Conservation (phyloP, 2,113 vertebrate genomes). For the Zapornia atra region DNA sequence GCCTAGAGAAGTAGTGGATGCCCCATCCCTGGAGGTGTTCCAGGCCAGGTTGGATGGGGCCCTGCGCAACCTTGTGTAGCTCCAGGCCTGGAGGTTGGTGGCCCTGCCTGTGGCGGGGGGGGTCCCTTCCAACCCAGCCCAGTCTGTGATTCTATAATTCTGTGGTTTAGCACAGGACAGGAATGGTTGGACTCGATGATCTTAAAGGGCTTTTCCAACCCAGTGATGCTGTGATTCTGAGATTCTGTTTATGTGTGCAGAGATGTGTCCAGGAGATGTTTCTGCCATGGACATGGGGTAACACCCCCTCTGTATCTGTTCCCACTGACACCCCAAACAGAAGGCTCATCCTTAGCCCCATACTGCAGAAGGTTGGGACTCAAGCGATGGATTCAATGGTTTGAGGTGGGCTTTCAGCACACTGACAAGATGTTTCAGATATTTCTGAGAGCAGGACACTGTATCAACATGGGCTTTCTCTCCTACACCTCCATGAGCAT, state of each 20-base stretch:
- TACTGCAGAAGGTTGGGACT: not conserved
- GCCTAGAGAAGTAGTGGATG: too few relatives aligned
- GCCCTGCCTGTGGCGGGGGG: too few relatives aligned
- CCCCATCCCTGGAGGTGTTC: too few relatives aligned
- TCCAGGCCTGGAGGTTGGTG: too few relatives aligned
- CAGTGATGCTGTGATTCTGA: too few relatives aligned
- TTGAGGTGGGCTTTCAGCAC: not conserved
- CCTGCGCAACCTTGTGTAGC: too few relatives aligned
- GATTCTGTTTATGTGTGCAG: fast-evolving
- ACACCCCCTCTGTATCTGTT: not conserved
- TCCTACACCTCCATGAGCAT: not conserved
- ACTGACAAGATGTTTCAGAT: not conserved
- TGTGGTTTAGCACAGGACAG: too few relatives aligned
- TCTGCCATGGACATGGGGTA: fast-evolving
- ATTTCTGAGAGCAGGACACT: not conserved
- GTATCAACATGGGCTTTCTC: not conserved
- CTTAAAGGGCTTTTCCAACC: too few relatives aligned
- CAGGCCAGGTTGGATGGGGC: too few relatives aligned
- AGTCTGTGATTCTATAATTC: too few relatives aligned
- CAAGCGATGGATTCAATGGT: fast-evolving
- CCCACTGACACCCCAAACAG: fast-evolving
- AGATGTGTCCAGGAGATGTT: not conserved
- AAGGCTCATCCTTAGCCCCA: not conserved
- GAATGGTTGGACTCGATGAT: too few relatives aligned
- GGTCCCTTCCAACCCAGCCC: too few relatives aligned